These are phyloP conservation scores for Dromococcyx pavoninus DNA, from an alignment of 2,797 vertebrate genomes.

Conservation along the genomic window DNA sequence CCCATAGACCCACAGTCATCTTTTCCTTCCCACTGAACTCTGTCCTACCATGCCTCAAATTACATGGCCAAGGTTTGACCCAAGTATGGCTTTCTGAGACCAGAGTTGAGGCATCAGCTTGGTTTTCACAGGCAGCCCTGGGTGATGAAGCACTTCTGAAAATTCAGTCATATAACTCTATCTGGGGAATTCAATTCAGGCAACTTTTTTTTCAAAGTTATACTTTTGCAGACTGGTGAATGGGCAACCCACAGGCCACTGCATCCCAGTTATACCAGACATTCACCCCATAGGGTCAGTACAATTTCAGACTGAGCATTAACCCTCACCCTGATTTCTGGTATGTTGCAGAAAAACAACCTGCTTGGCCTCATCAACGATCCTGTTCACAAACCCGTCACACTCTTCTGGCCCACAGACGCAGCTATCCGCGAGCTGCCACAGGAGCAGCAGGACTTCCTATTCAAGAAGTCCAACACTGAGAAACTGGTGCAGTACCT, in stretches of 20 bases:
- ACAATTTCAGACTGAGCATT: background rate
- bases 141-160: background rate
- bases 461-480: constrained; percentile 81
- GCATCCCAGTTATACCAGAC: background rate
- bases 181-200: background rate
- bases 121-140: background rate
- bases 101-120: background rate
- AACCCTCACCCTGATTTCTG: background rate
- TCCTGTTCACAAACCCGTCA: constrained; percentile 81
- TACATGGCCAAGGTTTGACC: background rate
- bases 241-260: background rate
- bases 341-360: constrained; percentile 81
- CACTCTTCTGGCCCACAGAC: constrained; percentile 89
- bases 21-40: background rate
- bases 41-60: background rate
- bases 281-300: background rate
- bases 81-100: background rate
- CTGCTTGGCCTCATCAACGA: constrained; percentile 79
- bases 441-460: constrained; percentile 84
- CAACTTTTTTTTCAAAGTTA: background rate
- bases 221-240: background rate
- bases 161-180: background rate
- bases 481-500: constrained; percentile 84
- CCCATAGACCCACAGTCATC: background rate
- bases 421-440: constrained; percentile 79